These are phyloP conservation scores for Peromyscus maniculatus DNA, from an alignment of 2,113 vertebrate genomes.

Conservation along the genomic window DNA sequence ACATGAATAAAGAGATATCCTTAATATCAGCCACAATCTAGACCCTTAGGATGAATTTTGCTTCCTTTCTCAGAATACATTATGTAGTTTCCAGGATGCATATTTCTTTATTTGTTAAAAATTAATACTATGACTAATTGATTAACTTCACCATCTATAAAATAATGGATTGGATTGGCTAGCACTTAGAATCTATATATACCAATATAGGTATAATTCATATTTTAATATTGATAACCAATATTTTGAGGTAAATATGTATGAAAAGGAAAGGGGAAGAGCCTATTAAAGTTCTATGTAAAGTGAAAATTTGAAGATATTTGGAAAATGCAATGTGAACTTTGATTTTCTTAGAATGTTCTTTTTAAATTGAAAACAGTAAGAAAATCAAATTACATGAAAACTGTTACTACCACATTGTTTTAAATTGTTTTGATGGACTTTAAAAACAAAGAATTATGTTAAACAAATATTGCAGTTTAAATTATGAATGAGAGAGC, in stretches of 20 bases:
- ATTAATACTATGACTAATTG: constrained; percentile 63
- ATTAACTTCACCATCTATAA: constrained; percentile 62
- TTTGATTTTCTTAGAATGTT: constrained; percentile 76
- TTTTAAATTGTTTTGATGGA: constrained; percentile 42
- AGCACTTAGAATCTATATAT: constrained; percentile 78
- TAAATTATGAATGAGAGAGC: constrained; percentile 79
- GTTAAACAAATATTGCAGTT: constrained; percentile 41
- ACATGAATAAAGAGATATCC: not conserved
- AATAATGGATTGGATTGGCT: constrained; percentile 75
- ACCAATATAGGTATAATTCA: constrained; percentile 67
- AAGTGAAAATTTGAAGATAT: constrained; percentile 74
- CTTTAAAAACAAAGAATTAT: constrained; percentile 47
- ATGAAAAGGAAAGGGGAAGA: constrained; percentile 76
- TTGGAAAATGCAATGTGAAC: constrained; percentile 72
- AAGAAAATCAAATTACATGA: constrained; percentile 77
- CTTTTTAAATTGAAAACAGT: constrained; percentile 71
- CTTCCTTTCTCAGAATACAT: not conserved
- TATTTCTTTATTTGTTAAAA: not conserved
- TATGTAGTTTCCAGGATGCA: not conserved
- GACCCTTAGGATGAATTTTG: too few relatives aligned
- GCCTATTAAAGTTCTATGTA: constrained; percentile 82
- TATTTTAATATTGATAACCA: constrained; percentile 85
- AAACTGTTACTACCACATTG: constrained; percentile 23
- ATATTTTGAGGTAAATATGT: constrained; percentile 83
- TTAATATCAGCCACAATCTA: not conserved